Base-by-base conservation (phyloP, 2,888 invertebrate genomes). In the Clistopyga incitator region DNA sequence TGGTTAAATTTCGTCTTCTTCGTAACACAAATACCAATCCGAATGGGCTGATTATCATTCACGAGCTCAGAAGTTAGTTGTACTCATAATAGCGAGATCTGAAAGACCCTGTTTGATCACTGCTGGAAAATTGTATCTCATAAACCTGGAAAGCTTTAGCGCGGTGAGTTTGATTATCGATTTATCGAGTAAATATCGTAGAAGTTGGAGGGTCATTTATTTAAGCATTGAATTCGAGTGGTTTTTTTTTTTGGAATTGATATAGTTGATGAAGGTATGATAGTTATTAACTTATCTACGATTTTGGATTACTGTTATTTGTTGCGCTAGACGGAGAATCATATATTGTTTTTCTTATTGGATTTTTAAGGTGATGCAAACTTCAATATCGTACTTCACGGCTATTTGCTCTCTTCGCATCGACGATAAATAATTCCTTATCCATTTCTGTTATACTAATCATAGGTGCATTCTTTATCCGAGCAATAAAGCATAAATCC, bases 331-430 rank as follows among this genome's bases (percentile, higher is more conserved):
- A n/a, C 18, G 18, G 4, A 50, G 23, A 20, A 0, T 20, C 23
- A 54, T 11, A 54, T 18, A n/a, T n/a, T 29, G 15, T 52, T 34
- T n/a, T n/a, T n/a, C n/a, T n/a, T 2, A 18, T 61, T 6, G 29
- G 1, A 15, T n/a, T 77, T 78, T 61, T 8, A 70, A 78, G 78
- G 61, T 78, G 52, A n/a, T 78, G 18, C 47, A 78, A 68, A 70
- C 70, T 11, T 78, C 78, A 2, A 23, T 78, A n/a, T 78, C 78
- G 70, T 78, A 78, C 38, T 78, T 78, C 50, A 78, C 78, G 0
- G 50, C 38, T 10, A 38, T 38, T 38, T 78, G 11, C 23, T 78
- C n/a, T 70, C 70, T 15, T 78, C 78, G 42, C n/a, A 70, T 38
- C 78, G 77, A 25, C 42, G 56, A 67, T 65, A 6, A 20, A 54